Evolutionary conservation across 2,797 vertebrate species (phyloP).

Genomic region (Manis javanica): DNA sequence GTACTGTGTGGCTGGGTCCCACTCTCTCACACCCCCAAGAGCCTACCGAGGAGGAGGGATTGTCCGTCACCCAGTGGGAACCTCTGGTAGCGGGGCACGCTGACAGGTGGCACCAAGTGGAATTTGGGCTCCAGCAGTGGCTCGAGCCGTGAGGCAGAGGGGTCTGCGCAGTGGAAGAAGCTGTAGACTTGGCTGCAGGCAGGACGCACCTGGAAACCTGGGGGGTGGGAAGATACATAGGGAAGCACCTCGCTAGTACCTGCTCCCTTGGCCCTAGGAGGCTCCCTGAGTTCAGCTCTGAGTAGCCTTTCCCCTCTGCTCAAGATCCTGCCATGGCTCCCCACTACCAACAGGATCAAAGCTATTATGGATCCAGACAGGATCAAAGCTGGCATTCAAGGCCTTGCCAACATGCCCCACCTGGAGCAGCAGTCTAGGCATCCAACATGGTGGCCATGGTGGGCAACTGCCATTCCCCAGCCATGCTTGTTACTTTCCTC

Average conservation of each 20-base stretch:
- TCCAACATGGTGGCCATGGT: too few species aligned
- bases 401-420: not conserved
- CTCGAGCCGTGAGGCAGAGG: conserved; percentile 96
- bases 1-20: too few species aligned
- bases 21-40: not conserved
- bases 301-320: not conserved
- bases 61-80: conserved; percentile 96
- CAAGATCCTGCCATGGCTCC: not conserved
- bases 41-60: conserved; percentile 93
- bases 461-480: too few species aligned
- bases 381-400: not conserved
- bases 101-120: conserved; percentile 94
- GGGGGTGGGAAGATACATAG: not conserved
- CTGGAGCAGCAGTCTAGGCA: rapidly evolving
- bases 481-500: not conserved
- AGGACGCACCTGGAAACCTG: conserved; percentile 95
- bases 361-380: not conserved
- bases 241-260: not conserved
- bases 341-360: not conserved
- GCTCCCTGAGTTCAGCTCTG: not conserved
- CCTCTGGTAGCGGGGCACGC: conserved; percentile 96
- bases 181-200: conserved; percentile 98
- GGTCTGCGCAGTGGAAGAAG: conserved; percentile 98
- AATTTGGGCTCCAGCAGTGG: conserved; percentile 94
- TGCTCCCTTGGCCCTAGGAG: not conserved